These are phyloP conservation scores for Baronia brevicornis DNA, from an alignment of 2,888 invertebrate species.

Conservation along the genomic window DNA sequence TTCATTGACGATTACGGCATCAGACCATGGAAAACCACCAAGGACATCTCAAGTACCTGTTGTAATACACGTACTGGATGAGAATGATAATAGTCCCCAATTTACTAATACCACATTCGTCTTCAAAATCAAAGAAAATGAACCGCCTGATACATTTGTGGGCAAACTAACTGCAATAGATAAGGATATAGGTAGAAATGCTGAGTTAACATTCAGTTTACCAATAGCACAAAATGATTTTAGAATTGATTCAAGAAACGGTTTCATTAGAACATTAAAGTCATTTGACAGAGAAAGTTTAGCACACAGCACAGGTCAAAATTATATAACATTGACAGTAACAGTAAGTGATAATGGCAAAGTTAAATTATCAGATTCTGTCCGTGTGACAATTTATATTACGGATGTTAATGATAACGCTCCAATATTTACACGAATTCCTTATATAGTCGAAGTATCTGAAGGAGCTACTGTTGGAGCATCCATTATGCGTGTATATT, in stretches of 20 bases:
- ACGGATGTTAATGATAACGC: conserved; percentile 95
- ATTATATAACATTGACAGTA: conserved; percentile 88
- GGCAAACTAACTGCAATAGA: conserved; percentile 94
- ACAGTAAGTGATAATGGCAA: conserved; percentile 90
- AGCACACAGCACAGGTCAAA: conserved; percentile 84
- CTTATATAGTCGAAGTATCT: conserved; percentile 91
- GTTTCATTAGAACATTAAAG: conserved; percentile 89
- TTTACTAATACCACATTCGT: conserved; percentile 94
- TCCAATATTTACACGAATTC: conserved; percentile 87
- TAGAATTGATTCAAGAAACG: conserved; percentile 90
- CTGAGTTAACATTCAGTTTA: conserved; percentile 90
- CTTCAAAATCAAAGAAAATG: conserved; percentile 92
- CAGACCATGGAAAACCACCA: conserved; percentile 85
- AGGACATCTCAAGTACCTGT: conserved; percentile 92
- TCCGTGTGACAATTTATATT: conserved; percentile 89
- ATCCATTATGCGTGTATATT: conserved; percentile 89
- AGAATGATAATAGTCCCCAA: conserved; percentile 96
- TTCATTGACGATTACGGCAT: conserved; percentile 88
- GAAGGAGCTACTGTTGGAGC: conserved; percentile 90
- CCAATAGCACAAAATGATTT: conserved; percentile 86
- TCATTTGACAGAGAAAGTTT: conserved; percentile 93
- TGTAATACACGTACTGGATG: conserved; percentile 94
- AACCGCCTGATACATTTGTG: conserved; percentile 91
- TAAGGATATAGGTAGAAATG: conserved; percentile 92
- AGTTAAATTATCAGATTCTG: conserved; percentile 85